These are phyloP conservation scores for Psittacula cyanocephala DNA, from an alignment of 2,113 vertebrate species.

Conservation along the genomic window DNA sequence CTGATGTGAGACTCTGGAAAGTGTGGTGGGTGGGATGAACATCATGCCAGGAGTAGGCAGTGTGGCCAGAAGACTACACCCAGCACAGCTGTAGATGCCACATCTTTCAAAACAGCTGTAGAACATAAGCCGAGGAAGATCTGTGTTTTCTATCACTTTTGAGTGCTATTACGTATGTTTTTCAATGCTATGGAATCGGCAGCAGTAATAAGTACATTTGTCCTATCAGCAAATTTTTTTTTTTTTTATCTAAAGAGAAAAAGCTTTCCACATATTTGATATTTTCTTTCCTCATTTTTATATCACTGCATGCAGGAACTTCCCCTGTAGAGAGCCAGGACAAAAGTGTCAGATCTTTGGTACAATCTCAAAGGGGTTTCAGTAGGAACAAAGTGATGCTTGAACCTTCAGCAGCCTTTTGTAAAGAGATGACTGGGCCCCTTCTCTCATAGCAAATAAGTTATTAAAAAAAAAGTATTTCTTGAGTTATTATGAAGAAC, in stretches of 20 bases:
- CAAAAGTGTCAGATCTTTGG: background rate
- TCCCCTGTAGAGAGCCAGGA: background rate
- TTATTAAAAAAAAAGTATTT: background rate
- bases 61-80: background rate
- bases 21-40: background rate
- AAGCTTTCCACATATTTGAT: background rate
- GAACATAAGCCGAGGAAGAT: background rate
- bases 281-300: background rate
- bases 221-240: background rate
- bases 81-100: background rate
- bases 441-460: background rate
- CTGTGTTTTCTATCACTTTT: background rate
- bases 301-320: background rate
- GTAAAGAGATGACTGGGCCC: background rate
- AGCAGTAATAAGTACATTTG: background rate
- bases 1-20: background rate
- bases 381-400: background rate
- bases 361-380: background rate
- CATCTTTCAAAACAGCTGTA: background rate
- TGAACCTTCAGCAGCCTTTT: background rate
- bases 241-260: background rate
- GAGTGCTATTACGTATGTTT: background rate
- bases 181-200: background rate
- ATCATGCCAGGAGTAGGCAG: background rate
- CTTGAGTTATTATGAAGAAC: background rate